Percentiles rank a stretch among this genome's conserved stretches.
phyloP scores from a whole-genome alignment of 1,140 invertebrate genomes.

The Ctenoplectra terminalis region DNA sequence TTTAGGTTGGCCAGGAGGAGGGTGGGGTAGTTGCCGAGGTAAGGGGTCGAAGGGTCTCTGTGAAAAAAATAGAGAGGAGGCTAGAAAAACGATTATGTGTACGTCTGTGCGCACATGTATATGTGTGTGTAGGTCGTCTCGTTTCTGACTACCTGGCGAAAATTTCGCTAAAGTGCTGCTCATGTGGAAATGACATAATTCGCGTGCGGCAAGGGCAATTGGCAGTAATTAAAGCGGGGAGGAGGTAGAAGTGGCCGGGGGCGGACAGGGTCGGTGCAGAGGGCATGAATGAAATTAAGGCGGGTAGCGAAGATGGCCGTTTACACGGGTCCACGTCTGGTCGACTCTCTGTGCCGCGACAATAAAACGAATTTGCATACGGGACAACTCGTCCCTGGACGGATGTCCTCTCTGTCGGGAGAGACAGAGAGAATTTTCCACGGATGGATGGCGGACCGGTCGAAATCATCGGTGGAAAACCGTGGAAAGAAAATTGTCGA shows the following conservation, averaged over 20 bases:
- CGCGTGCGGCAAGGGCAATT: constrained; percentile 80
- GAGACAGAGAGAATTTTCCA: constrained; percentile 70
- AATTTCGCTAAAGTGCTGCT: constrained; percentile 72
- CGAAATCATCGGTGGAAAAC: constrained; percentile 70
- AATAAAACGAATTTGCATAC: constrained; percentile 83
- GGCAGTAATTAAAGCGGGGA: constrained; percentile 80
- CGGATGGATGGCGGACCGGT: constrained; percentile 73
- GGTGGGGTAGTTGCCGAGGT: background rate
- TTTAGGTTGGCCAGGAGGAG: background rate
- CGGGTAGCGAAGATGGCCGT: constrained; percentile 78
- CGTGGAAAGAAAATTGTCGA: constrained; percentile 63
- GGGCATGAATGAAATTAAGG: constrained; percentile 80
- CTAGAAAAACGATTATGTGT: constrained; percentile 32
- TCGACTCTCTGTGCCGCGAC: constrained; percentile 75
- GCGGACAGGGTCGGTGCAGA: constrained; percentile 41
- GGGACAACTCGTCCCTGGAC: constrained; percentile 75
- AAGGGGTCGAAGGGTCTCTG: constrained; percentile 24
- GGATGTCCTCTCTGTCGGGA: constrained; percentile 69
- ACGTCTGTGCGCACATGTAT: background rate
- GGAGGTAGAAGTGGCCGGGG: constrained; percentile 38
- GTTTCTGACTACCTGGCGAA: constrained; percentile 68
- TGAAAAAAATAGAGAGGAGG: constrained; percentile 40
- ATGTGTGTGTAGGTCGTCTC: constrained; percentile 56
- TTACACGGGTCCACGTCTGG: constrained; percentile 77
- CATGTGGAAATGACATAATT: constrained; percentile 80